Evolutionary conservation across 2,797 vertebrate species (phyloP), one percentile per base, ranked within the genome.

Genomic region (Pogoniulus pusillus): DNA sequence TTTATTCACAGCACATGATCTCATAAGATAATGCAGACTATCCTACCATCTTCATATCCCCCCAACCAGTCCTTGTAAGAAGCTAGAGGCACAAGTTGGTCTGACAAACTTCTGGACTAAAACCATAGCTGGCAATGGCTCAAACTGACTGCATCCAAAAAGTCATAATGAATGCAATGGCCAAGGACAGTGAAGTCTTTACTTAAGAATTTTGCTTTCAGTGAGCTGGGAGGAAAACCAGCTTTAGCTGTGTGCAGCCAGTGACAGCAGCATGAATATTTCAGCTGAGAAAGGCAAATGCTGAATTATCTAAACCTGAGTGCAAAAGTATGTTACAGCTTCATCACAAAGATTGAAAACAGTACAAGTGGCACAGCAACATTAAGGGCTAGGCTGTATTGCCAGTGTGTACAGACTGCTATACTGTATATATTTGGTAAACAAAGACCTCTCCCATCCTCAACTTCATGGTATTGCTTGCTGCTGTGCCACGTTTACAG

Each of bases 1-100:
- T 87, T 91, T 80, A 65, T 69, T 93, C 57, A 70, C 58, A 80
- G 63, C 43, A 80, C 41, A 86, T 32, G 32, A 87, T 82, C 75
- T 91, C 68, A 26, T 41, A 75, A 85, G 16, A 78, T 55, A 63
- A 87, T 35, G 39, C 29, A 3, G 43, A 49, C 66, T 82, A 64
- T 82, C 32, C 26, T 70, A 68, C 35, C 43, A 14, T 58, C 63
- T 89, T 71, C 12, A 0, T 26, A 26, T 34, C 81, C 82, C 55
- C 53, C 81, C 45, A 73, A 81, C 55, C 35, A 75, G 63, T 18
- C 43, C 17, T 69, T 58, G 10, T 4, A 74, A 57, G 34, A 80
- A 65, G 18, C 15, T 32, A 77, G 47, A 90, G 63, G 20, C 7
- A 35, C 14, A 77, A n/a, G 23, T 3, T 76, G 24, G 13, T 73